Base-by-base conservation (phyloP, 1,140 invertebrate genomes). In the Hylaeus anthracinus region DNA sequence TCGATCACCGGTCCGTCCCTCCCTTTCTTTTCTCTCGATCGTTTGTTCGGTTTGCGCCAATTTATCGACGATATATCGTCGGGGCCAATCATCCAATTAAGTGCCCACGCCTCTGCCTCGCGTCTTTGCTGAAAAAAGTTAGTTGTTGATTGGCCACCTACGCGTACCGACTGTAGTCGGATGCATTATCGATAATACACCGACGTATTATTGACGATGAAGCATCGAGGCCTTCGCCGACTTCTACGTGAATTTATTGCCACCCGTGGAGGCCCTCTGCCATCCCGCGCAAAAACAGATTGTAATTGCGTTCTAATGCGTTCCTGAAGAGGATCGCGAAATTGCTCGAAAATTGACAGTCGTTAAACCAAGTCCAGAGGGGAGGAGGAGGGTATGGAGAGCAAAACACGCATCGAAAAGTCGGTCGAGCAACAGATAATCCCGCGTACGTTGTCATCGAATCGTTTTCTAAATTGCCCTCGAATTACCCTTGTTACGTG, bases 11-110 rank as follows among this genome's bases (percentile, higher is more conserved):
- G 37, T 41, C 26, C 26, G 26, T 56, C 39, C 45, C 26, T 45
- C 14, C 3, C 5, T 10, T 6, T 39, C 45, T 67, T 72, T 63
- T 76, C 66, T 55, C 61, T 5, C 64, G 4, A 64, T 72, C 56
- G n/a, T 5, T 45, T 26, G 14, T 67, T 67, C 81, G n/a, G 66
- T 79, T 72, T 72, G 45, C 69, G 63, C 67, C 74, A 86, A 86
- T 86, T 85, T 86, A 86, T 82, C 79, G 85, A 58, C 61, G 83
- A 85, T 84, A 76, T 79, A 88, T 85, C 66, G 86, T 79, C 82
- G 77, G 76, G 72, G 41, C 82, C 83, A 88, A 86, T 89, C 82
- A 89, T 88, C 88, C 85, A 85, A 88, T 89, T 89, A 83, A 84
- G 80, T 74, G 78, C 80, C 86, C 74, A 86, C 86, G 84, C 82